These are phyloP conservation scores for Poeciliopsis infans DNA, from an alignment of 2,797 vertebrate species.

Conservation along the genomic window DNA sequence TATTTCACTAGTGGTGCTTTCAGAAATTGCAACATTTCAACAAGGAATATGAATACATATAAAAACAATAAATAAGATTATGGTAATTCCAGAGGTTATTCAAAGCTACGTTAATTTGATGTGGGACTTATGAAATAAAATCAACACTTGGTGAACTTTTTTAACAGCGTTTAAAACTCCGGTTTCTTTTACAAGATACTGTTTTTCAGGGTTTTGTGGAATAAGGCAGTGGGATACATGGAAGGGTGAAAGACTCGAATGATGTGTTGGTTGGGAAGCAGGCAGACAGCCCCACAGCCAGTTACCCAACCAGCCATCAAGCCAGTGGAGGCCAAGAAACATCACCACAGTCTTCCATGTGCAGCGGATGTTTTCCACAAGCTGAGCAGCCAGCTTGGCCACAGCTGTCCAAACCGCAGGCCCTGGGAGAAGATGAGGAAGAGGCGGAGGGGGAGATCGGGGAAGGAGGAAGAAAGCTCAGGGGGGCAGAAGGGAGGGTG, in stretches of 20 bases:
- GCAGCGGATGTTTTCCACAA: conserved; percentile 93
- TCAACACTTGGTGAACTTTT: conserved; percentile 7
- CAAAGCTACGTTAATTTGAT: neutral
- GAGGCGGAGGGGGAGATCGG: conserved; percentile 62
- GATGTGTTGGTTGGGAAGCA: conserved; percentile 76
- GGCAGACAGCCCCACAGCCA: conserved; percentile 46
- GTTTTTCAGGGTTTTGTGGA: conserved; percentile 30
- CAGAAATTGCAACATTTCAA: neutral
- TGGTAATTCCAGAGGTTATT: neutral
- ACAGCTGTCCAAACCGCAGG: conserved; percentile 83
- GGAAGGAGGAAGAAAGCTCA: conserved; percentile 59
- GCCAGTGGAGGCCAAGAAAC: conserved; percentile 67
- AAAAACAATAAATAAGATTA: neutral
- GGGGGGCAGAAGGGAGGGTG: conserved; percentile 71
- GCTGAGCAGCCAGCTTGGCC: conserved; percentile 88
- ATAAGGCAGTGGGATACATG: neutral
- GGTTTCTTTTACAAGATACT: conserved; percentile 13
- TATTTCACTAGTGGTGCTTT: no score
- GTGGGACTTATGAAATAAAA: neutral
- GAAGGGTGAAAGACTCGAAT: conserved; percentile 56
- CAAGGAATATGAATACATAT: neutral
- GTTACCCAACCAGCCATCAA: conserved; percentile 32
- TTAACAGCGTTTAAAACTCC: neutral
- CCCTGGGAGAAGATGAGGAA: conserved; percentile 81
- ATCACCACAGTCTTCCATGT: conserved; percentile 81